A percentile compares a stretch with the other conserved stretches of the same genome.
phyloP scores from a whole-genome alignment of 2,797 vertebrate species.

The Crypturellus tataupa region DNA sequence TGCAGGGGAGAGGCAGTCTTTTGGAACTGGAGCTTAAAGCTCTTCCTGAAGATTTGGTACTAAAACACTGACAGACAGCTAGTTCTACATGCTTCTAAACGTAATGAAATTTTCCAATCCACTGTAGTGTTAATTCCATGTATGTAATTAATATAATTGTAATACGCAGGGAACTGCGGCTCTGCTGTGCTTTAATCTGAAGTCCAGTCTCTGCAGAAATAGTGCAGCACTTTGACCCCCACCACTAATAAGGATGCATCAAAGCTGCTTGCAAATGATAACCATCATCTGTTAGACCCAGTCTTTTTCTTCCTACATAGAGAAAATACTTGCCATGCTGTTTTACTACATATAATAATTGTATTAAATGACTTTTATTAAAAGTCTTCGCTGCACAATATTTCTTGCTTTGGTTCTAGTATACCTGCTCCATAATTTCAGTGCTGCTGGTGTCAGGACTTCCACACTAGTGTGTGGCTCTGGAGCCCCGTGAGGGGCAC shows the following conservation, averaged over 20 bases:
- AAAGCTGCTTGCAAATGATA: constrained; percentile 16
- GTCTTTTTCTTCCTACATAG: background rate
- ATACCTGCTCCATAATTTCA: background rate
- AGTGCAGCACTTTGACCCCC: background rate
- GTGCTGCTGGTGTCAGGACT: background rate
- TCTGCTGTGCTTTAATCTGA: background rate
- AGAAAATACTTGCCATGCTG: background rate
- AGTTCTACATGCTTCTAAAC: background rate
- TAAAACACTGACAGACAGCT: background rate
- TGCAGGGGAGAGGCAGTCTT: background rate
- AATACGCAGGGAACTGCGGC: background rate
- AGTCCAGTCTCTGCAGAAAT: background rate
- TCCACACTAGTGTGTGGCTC: background rate
- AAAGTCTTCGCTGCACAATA: background rate
- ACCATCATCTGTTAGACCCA: background rate
- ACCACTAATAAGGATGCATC: background rate
- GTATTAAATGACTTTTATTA: background rate
- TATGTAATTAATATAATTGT: background rate
- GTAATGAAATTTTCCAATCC: background rate
- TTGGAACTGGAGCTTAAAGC: background rate
- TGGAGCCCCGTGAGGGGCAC: background rate
- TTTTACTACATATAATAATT: background rate
- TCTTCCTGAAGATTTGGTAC: background rate
- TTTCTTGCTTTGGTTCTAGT: background rate
- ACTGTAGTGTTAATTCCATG: background rate